Base-by-base conservation (phyloP, 2,888 invertebrate genomes). In the Ormia ochracea region DNA sequence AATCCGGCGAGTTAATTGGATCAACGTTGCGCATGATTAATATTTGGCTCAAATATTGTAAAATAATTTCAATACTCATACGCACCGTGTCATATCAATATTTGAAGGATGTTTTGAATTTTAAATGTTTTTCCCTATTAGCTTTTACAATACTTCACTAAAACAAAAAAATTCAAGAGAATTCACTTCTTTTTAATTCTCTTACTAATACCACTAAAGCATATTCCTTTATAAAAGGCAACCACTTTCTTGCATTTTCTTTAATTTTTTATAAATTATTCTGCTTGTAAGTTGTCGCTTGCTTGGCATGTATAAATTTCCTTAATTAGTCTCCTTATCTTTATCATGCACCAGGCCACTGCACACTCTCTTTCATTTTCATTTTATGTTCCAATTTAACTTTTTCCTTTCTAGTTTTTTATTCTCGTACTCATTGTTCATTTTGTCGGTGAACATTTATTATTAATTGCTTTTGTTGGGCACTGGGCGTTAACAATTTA, bases 241-340 rank as follows among this genome's bases (percentile, higher is more conserved):
- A 23, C 36, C 7, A 56, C 7, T 36, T 7, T 36, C 5, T 31
- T 21, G n/a, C 10, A 26, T 33, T 31, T 26, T 26, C 4, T 41
- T 33, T 68, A 12, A 28, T 21, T 28, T 54, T 28, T 12, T 52
- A 5, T 38, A 28, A 36, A 21, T 48, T 58, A 4, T 21, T 63
- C n/a, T 28, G 6, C 23, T 28, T 45, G 26, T 65, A 38, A 21
- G 23, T 5, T 38, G 21, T 21, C 50, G 26, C 12, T 41, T 74
- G 38, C 3, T 63, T 50, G n/a, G 17, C 52, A 4, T 50, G n/a
- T 66, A 59, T 52, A 66, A 50, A 54, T 69, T 61, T 52, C 52
- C 58, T 80, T 80, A 80, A 76, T 76, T 80, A 76, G 76, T 65
- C 68, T 73, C 68, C 52, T 76, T 73, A 68, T 76, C 68, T 72